Percentiles rank a stretch among this genome's conserved stretches.
phyloP scores from a whole-genome alignment of 1,140 invertebrate species.

The Colletes gigas region DNA sequence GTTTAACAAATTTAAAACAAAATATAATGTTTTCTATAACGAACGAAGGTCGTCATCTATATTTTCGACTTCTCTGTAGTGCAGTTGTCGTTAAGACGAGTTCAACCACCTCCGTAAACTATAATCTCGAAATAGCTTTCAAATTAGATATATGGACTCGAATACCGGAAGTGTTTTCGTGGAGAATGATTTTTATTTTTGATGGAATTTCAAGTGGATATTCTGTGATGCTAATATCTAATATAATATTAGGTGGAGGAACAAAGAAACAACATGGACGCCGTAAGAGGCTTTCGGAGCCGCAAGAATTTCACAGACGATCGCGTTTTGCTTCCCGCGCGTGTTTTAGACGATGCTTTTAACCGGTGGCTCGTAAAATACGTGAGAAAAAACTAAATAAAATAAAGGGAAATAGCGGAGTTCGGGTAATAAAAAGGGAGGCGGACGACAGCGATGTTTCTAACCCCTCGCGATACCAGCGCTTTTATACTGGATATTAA shows the following conservation, averaged over 20 bases:
- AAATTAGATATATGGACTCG: too few species aligned
- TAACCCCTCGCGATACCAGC: not conserved
- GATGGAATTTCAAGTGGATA: too few species aligned
- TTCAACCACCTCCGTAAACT: too few species aligned
- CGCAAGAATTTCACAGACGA: constrained; percentile 25
- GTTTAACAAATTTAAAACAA: too few species aligned
- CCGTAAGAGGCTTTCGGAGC: constrained; percentile 9
- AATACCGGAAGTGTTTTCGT: too few species aligned
- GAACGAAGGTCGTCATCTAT: too few species aligned
- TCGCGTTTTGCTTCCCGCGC: constrained; percentile 20
- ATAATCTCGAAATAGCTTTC: too few species aligned
- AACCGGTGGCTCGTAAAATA: constrained; percentile 20
- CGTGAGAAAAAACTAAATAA: not conserved
- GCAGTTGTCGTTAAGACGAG: too few species aligned
- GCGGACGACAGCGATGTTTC: not conserved
- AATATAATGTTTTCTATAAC: too few species aligned
- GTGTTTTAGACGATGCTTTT: constrained; percentile 27
- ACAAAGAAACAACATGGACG: not conserved
- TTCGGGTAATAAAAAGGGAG: constrained; percentile 4
- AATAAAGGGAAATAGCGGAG: not conserved
- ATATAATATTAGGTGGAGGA: not conserved
- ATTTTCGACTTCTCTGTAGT: too few species aligned
- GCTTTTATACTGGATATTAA: constrained; percentile 27
- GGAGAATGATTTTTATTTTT: too few species aligned
- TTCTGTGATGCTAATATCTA: too few species aligned